These are phyloP conservation scores for Phataginus tetradactyla DNA, from an alignment of 2,797 vertebrate genomes.

Conservation along the genomic window DNA sequence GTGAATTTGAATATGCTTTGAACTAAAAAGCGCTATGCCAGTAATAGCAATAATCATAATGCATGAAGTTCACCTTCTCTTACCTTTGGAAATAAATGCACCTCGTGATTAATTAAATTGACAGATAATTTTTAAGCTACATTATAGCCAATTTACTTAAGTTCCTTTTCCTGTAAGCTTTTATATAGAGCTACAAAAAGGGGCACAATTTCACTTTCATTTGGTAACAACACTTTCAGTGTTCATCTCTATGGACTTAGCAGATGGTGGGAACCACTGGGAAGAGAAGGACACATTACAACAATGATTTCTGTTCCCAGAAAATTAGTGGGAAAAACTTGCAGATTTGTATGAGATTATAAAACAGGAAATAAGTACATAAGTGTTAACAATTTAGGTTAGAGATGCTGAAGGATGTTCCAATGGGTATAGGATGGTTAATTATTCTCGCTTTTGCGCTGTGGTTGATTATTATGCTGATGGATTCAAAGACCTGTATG, in stretches of 20 bases:
- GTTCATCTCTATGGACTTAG: neutral
- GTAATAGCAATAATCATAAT: neutral
- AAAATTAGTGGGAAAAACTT: neutral
- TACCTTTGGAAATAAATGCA: neutral
- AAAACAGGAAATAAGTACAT: neutral
- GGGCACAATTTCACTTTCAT: neutral
- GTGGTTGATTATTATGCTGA: neutral
- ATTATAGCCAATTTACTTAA: neutral
- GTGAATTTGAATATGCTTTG: neutral
- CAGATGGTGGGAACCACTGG: neutral
- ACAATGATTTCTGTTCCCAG: neutral
- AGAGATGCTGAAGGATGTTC: neutral
- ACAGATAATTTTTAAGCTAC: neutral
- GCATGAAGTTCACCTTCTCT: neutral
- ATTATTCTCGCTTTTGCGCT: neutral
- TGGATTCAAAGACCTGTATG: neutral
- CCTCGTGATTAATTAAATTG: neutral
- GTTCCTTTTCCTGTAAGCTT: neutral
- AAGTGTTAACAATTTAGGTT: neutral
- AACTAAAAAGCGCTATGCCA: neutral
- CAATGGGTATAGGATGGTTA: neutral
- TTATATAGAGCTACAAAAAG: neutral
- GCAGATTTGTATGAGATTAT: neutral
- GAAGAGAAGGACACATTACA: neutral
- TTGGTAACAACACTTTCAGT: neutral